phyloP scores from a whole-genome alignment of 2,113 vertebrate genomes.

The Rhinogobius similis region DNA sequence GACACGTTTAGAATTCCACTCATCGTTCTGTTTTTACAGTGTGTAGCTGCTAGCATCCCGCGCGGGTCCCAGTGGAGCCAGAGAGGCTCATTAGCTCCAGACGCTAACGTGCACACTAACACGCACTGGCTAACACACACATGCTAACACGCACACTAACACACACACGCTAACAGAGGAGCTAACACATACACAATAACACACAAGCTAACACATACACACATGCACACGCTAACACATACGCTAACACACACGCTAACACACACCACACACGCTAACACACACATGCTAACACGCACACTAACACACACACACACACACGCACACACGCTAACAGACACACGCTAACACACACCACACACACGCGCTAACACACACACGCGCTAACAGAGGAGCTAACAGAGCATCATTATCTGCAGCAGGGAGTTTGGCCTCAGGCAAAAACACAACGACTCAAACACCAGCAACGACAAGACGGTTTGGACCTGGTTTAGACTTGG shows the following conservation, averaged over 20 bases:
- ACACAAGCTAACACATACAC: too few species aligned
- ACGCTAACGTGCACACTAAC: not conserved
- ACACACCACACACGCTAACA: too few species aligned
- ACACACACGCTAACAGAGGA: not conserved
- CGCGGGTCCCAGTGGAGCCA: not conserved
- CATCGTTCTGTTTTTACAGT: too few species aligned
- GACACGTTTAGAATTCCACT: too few species aligned
- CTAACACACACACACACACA: too few species aligned
- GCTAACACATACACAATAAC: too few species aligned
- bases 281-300: too few species aligned
- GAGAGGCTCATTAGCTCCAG: not conserved
- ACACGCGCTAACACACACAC: too few species aligned
- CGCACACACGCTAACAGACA: too few species aligned
- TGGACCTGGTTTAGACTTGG: not conserved
- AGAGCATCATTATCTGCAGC: not conserved
- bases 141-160: too few species aligned
- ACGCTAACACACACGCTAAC: not conserved
- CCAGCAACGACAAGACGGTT: not conserved
- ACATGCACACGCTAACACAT: too few species aligned
- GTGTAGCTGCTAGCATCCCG: not conserved
- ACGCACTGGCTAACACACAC: not conserved
- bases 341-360: too few species aligned
- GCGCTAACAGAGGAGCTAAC: not conserved
- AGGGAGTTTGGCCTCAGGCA: not conserved
- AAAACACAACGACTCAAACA: not conserved